These are phyloP conservation scores for Montipora sp. DNA, from an alignment of 64 coral and sea anemone genomes.

Conservation along the genomic window DNA sequence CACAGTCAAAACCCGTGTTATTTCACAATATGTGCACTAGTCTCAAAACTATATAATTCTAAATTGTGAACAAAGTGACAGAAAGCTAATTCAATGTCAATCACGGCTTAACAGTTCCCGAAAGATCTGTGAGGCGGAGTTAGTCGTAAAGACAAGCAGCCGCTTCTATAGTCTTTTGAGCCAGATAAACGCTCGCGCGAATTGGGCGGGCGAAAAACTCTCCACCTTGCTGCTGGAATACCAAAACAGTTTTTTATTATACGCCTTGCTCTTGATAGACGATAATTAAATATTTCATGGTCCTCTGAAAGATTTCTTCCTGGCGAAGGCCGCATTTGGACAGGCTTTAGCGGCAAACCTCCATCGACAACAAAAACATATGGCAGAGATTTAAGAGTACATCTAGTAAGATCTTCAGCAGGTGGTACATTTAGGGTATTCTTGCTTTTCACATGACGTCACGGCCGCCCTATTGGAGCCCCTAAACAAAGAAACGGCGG, in stretches of 20 bases:
- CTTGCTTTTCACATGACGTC: too few relatives aligned
- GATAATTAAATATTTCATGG: neutral
- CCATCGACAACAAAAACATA: conserved; percentile 16
- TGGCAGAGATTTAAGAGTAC: conserved; percentile 3
- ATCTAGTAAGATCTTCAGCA: conserved; percentile 1
- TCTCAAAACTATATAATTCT: neutral
- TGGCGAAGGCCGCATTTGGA: conserved; percentile 25
- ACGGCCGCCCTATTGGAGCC: too few relatives aligned
- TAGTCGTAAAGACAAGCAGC: too few relatives aligned
- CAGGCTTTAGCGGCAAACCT: neutral
- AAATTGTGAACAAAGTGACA: conserved; percentile 2
- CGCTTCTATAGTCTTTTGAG: too few relatives aligned
- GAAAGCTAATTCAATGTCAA: conserved; percentile 4
- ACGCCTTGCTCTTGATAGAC: too few relatives aligned
- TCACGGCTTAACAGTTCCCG: neutral
- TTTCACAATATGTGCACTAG: too few relatives aligned
- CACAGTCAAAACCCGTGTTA: too few relatives aligned
- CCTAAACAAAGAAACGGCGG: too few relatives aligned
- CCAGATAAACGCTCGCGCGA: too few relatives aligned
- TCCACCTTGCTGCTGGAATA: too few relatives aligned
- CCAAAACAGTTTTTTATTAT: too few relatives aligned
- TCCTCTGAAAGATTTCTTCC: conserved; percentile 1
- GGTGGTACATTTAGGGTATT: neutral
- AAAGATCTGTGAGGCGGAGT: neutral
- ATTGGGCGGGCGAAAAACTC: too few relatives aligned